Conservation (phyloP, 2,113 vertebrate species). For the Psittacara wagleri region DNA sequence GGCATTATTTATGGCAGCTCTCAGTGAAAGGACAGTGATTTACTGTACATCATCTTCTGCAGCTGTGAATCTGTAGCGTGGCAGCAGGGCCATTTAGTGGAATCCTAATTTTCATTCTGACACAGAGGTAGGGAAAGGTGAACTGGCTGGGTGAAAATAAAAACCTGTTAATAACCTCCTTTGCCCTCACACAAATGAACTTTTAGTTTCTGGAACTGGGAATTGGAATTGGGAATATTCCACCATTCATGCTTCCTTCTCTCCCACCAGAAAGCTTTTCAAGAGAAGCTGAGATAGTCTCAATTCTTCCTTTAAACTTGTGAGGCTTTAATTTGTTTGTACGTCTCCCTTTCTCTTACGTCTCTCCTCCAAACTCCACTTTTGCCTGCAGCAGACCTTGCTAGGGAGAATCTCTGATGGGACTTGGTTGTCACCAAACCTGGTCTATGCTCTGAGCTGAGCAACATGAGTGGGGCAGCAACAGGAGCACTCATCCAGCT, state of each 20-base stretch:
- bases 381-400: neutral
- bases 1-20: constrained; percentile 72
- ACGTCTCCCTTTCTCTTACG: neutral
- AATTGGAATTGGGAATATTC: neutral
- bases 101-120: constrained; percentile 51
- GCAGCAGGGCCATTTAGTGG: neutral
- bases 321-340: neutral
- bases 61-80: constrained; percentile 51
- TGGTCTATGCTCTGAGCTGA: neutral
- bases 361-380: neutral
- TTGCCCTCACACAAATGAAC: neutral
- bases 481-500: fast-evolving
- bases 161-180: neutral
- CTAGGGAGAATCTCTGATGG: neutral
- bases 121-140: constrained; percentile 7
- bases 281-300: neutral
- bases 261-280: neutral
- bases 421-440: neutral
- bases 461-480: neutral
- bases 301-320: neutral
- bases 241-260: neutral
- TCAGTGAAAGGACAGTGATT: constrained; percentile 62
- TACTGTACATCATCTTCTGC: constrained; percentile 27
- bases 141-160: constrained; percentile 6
- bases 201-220: neutral